A percentile compares a stretch with the other conserved stretches of the same genome.
Conservation (phyloP, 2,888 invertebrate species). For the Beris chalybata region DNA sequence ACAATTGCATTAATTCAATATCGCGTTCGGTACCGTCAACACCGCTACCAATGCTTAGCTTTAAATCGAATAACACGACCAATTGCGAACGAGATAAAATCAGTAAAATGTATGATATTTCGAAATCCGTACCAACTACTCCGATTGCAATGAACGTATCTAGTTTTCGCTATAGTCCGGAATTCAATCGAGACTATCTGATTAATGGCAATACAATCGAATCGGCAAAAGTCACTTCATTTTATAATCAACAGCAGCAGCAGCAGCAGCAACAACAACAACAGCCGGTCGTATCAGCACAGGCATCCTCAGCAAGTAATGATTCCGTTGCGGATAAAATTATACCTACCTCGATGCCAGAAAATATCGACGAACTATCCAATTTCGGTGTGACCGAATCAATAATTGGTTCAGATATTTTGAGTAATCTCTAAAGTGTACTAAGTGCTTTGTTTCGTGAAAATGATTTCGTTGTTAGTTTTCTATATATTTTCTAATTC, state of each 20-base stretch:
- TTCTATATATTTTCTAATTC: too few species aligned
- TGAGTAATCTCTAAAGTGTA: conserved; percentile 51
- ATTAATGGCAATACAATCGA: conserved; percentile 66
- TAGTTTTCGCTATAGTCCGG: conserved; percentile 63
- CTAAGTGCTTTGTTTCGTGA: too few species aligned
- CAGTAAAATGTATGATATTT: conserved; percentile 60
- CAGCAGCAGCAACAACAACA: neutral
- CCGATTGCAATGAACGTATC: conserved; percentile 62
- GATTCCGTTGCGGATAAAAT: conserved; percentile 20
- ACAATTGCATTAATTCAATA: conserved; percentile 50
- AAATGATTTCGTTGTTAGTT: too few species aligned
- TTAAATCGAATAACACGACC: conserved; percentile 19
- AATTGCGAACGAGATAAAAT: conserved; percentile 17
- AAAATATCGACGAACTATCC: conserved; percentile 40
- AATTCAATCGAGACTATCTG: conserved; percentile 59
- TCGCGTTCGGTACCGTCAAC: conserved; percentile 73
- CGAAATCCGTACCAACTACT: conserved; percentile 78
- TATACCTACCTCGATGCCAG: conserved; percentile 29
- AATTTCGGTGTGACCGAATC: conserved; percentile 48
- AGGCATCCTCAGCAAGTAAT: neutral
- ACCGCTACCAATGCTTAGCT: conserved; percentile 60
- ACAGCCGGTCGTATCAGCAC: neutral
- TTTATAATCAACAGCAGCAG: conserved; percentile 12
- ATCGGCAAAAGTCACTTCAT: conserved; percentile 43
- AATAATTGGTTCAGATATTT: conserved; percentile 52